Percentiles rank a stretch among this genome's conserved stretches.
Conservation (phyloP, 23 tunicate genomes). For the Oikopleura vanhoeffeni region DNA sequence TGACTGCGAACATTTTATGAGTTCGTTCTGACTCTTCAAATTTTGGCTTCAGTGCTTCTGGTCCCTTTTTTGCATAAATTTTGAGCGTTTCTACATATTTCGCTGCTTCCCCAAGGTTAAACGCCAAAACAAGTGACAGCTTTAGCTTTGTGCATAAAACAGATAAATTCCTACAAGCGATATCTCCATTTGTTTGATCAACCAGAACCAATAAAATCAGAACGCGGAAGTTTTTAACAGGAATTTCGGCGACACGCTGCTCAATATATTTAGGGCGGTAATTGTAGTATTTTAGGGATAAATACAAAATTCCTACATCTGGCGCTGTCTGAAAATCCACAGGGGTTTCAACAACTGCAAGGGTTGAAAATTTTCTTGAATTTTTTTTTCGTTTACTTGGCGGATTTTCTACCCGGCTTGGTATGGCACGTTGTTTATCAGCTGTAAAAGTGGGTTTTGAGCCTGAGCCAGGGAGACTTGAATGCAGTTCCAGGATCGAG, state of each 20-base stretch:
- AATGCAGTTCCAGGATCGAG: background rate
- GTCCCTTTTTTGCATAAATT: background rate
- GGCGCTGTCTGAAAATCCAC: constrained; percentile 9
- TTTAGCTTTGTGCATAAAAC: background rate
- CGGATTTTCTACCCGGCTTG: too few species aligned
- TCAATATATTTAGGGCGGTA: background rate
- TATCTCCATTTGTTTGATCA: background rate
- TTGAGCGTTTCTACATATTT: background rate
- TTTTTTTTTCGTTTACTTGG: too few species aligned
- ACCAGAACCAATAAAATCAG: background rate
- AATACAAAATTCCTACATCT: background rate
- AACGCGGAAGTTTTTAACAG: background rate
- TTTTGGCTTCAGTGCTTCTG: background rate
- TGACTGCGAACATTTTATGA: background rate
- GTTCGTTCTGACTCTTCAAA: constrained; percentile 3
- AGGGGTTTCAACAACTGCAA: background rate
- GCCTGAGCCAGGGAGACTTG: background rate
- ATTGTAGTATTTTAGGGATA: constrained; percentile 10
- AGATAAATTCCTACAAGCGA: background rate
- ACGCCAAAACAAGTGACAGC: background rate
- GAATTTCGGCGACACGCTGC: background rate
- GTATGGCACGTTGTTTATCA: too few species aligned
- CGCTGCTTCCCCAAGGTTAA: background rate
- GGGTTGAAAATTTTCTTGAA: background rate
- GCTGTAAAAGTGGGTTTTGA: background rate